Evolutionary conservation across 2,888 invertebrate genomes (phyloP).

Genomic region (Saturnia japonica): DNA sequence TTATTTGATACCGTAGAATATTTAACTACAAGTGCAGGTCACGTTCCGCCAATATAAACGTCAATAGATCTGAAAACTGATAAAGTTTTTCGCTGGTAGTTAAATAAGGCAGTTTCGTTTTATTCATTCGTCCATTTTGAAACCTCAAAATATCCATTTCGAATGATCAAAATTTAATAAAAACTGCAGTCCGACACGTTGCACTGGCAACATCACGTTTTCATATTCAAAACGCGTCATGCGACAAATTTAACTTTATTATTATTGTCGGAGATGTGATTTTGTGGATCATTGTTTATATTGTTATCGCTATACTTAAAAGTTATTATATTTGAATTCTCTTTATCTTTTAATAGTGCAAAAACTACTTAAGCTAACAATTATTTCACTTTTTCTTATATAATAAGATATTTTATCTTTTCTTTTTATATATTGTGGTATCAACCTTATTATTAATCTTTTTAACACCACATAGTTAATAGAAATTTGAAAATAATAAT

Average conservation of each 20-base stretch:
- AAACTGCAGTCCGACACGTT: conserved; percentile 34
- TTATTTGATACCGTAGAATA: neutral
- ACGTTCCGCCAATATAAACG: neutral
- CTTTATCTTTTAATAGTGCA: conserved; percentile 30
- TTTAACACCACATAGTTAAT: too few species aligned
- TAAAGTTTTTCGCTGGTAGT: neutral
- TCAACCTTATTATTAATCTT: neutral
- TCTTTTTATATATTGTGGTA: neutral
- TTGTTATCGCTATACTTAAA: conserved; percentile 60
- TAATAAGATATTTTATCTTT: neutral
- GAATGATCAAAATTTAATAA: conserved; percentile 49
- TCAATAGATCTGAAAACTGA: neutral
- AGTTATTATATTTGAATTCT: conserved; percentile 57
- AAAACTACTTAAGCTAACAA: neutral
- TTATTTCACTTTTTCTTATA: neutral
- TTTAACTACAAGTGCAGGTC: neutral
- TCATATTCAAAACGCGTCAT: conserved; percentile 62
- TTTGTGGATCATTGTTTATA: conserved; percentile 56
- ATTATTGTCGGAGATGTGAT: conserved; percentile 62
- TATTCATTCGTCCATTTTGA: conserved; percentile 8
- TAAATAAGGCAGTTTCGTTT: neutral
- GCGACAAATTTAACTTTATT: conserved; percentile 69
- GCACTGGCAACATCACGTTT: conserved; percentile 46
- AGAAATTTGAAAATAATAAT: too few species aligned
- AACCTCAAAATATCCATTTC: conserved; percentile 32